Evolutionary conservation across 2,113 vertebrate species (phyloP), one percentile per base, ranked within the genome.

Genomic region (Capreolus pygargus): DNA sequence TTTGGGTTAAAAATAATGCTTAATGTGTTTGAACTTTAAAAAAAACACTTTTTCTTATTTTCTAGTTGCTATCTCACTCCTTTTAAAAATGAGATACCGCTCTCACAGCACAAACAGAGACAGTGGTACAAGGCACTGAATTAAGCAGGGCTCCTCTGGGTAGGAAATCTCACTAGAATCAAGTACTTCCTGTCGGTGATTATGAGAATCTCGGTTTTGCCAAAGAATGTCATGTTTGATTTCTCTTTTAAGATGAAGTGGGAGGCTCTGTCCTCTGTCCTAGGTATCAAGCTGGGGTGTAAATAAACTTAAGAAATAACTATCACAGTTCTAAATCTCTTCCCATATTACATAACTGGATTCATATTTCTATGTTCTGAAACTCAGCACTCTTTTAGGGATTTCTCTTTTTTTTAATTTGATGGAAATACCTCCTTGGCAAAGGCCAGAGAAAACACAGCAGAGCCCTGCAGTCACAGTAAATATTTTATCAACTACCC

Each of bases 401-500:
- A 50, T n/a, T 30, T 60, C 15, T 45, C 39, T 28, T 82, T 95
- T 76, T 83, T 64, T 30, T 36, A 82, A 25, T 90, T 96, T 93
- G 57, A 45, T 85, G 61, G 33, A 93, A 97, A 85, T 50, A 97
- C 2, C 91, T 97, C 13, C 50, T 57, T 82, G 45, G 82, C 43
- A 95, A 86, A 98, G 76, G 87, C 90, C 91, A 97, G 0, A 78
- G 57, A 83, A 95, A 89, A 97, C 50, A 95, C 58, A 95, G 91
- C 12, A 78, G 39, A 94, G 90, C 17, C n/a, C 96, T 96, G 10
- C 2, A 64, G 52, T 81, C 82, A 95, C 4, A 55, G 58, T 45
- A 67, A 97, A 96, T 94, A 97, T 93, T 95, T 92, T 81, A 97
- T 84, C 93, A 94, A 93, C 45, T 83, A 92, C 45, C 4, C 30